Evolutionary conservation across 2,113 vertebrate genomes (phyloP), one percentile per base, ranked within the genome.

Genomic region (Megaceryle maxima): DNA sequence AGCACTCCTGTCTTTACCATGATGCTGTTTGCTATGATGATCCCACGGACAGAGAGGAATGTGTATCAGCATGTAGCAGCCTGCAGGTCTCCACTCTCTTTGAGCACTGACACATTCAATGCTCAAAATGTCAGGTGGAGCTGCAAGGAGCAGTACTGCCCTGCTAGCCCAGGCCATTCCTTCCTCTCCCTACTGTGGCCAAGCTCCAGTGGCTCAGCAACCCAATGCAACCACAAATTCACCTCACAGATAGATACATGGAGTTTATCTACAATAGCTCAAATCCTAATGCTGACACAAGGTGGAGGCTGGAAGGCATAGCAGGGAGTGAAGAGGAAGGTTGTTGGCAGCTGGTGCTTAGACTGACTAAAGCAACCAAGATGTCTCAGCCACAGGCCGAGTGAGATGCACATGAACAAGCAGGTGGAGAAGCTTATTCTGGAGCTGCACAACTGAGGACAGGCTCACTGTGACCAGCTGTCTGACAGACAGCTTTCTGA

Each of bases 141-240:
- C 43, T 92, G 55, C 74, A 78, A 78, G 64, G 35, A 51, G 15
- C 59, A 46, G 15, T 25, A 14, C 14, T 56, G 60, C 35, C 51
- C 33, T 75, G 16, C 33, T n/a, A 53, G 26, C 20, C 50, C 56
- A 57, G 26, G 4, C 31, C 5, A 1, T 33, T 10, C 43, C 43
- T 83, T 63, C 48, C 5, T 83, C 43, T 68, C 20, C 29, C 10
- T 79, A 16, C 21, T 83, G 21, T 43, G 62, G 28, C 67, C 31
- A 48, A 48, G 39, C 48, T 72, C 16, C 37, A 19, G 6, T 17
- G 50, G 12, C 39, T 77, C 31, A 51, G 35, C 7, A 3, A 41
- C 37, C 29, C 0, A 0, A 13, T 57, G 17, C 46, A 55, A 3
- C n/a, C 31, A 48, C 22, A 67, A 14, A 74, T 53, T n/a, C 66